Percentiles rank a stretch among this genome's conserved stretches.
phyloP scores from a whole-genome alignment of 2,113 vertebrate genomes.

The Brachyistius frenatus region DNA sequence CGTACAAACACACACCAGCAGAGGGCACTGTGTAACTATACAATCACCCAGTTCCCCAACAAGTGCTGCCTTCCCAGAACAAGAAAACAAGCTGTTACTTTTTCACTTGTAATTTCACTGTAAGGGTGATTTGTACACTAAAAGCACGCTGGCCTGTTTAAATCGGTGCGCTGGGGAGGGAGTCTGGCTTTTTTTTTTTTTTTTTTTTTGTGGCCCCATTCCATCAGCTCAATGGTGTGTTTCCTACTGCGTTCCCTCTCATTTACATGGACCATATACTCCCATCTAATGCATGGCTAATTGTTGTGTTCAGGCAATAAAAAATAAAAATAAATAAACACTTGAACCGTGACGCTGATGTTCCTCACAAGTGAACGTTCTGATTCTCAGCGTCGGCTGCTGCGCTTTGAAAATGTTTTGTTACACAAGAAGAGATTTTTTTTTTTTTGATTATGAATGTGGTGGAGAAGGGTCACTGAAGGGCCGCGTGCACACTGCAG shows the following conservation, averaged over 20 bases:
- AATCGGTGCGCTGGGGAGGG: slow-evolving; percentile 46
- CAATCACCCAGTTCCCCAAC: neutral
- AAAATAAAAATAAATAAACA: slow-evolving; percentile 8
- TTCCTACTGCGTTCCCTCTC: slow-evolving; percentile 60
- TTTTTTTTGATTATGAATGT: slow-evolving; percentile 56
- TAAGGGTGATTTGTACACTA: slow-evolving; percentile 22
- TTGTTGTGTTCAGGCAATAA: slow-evolving; percentile 69
- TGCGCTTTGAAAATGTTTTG: slow-evolving; percentile 49
- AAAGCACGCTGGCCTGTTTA: slow-evolving; percentile 47
- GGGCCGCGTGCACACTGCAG: slow-evolving; percentile 24
- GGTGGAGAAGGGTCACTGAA: slow-evolving; percentile 42
- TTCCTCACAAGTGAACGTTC: slow-evolving; percentile 27
- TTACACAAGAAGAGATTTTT: slow-evolving; percentile 51
- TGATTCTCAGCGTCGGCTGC: slow-evolving; percentile 8
- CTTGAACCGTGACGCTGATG: slow-evolving; percentile 10
- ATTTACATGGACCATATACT: slow-evolving; percentile 72
- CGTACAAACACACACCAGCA: neutral
- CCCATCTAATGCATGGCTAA: slow-evolving; percentile 67
- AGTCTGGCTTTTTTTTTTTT: neutral
- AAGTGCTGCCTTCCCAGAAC: neutral
- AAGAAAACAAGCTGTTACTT: neutral
- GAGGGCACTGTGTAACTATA: slow-evolving; percentile 56
- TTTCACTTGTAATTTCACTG: slow-evolving; percentile 27
- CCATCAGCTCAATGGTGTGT: slow-evolving; percentile 74
- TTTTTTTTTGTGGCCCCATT: slow-evolving; percentile 56